Base-by-base conservation (phyloP, 2,113 vertebrate genomes). In the Corvus moneduloides region DNA sequence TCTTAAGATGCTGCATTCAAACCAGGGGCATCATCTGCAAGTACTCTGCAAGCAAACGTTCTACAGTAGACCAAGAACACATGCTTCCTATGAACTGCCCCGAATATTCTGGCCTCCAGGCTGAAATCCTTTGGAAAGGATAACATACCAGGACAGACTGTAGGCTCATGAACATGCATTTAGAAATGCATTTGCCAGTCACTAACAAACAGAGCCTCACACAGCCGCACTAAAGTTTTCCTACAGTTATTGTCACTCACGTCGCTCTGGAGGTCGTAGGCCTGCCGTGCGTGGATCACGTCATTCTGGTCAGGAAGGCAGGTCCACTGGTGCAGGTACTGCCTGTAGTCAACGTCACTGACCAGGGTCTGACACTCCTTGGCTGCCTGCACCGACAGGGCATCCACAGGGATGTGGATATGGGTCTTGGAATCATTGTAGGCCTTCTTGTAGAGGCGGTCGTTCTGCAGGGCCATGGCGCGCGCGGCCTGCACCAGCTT, bases 251-350 rank as follows among this genome's bases (percentile, higher is more conserved):
- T 69, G 46, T 39, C 80, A 98, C 99, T 97, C 84, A 99, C 99
- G 24, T 99, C 99, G 1, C 99, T 99, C 90, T 98, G 98, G 3
- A 99, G 95, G 39, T 99, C 98, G 1, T 99, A 99, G 30, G 98
- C 98, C 80, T 99, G 99, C 91, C 98, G 98, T 6, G 99, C 99
- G 15, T 99, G 99, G 24, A 99, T 99, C 17, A 99, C 98, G 6
- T 99, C 99, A 13, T 95, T 99, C 88, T 99, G 99, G 96, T 99
- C 99, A 0, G 61, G 66, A 10, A 91, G 92, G 8, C 92, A 94
- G 22, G 92, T 94, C 92, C 92, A 94, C 73, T 94, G 92, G 73
- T 94, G 93, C 20, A 94, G 55, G 78, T 94, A 87, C 24, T 94
- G 93, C 49, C 44, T 54, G 56, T 94, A 94, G 61, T 94, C 88